These are phyloP conservation scores for Mandrillus leucophaeus DNA, from an alignment of 2,113 vertebrate species.

Conservation along the genomic window DNA sequence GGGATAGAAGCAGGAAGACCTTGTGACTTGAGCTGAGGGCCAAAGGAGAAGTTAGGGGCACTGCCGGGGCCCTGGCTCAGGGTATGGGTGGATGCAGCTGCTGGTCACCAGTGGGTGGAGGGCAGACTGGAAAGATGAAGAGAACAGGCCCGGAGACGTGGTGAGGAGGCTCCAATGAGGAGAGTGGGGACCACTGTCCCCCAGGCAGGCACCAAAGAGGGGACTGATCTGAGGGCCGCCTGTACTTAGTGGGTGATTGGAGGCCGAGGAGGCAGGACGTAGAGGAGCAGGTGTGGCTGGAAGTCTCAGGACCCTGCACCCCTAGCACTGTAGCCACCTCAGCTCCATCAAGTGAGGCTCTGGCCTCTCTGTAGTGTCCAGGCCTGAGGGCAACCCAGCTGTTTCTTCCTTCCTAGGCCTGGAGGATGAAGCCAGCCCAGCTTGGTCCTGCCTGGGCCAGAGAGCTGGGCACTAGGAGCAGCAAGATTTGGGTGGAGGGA, in stretches of 20 bases:
- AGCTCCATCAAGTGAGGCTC: not conserved
- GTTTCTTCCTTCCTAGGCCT: not conserved
- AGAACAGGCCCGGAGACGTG: not conserved
- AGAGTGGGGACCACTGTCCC: no score
- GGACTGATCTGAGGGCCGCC: no score
- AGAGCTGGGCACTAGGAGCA: not conserved
- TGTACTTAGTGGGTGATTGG: not conserved
- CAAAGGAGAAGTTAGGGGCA: not conserved
- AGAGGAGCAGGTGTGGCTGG: not conserved
- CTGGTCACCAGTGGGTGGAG: not conserved
- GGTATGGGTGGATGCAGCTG: no score
- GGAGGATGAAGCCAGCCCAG: not conserved
- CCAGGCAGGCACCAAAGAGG: not conserved
- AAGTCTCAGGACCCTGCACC: rapidly evolving
- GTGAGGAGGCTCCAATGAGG: not conserved
- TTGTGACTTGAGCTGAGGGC: not conserved
- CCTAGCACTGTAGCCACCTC: not conserved
- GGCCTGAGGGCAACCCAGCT: not conserved
- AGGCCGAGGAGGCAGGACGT: not conserved
- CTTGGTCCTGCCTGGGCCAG: not conserved
- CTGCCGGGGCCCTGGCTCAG: not conserved
- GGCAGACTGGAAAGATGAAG: not conserved
- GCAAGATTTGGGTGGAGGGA: not conserved
- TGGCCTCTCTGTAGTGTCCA: not conserved
- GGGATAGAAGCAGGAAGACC: no score